phyloP scores from a whole-genome alignment of 2,113 vertebrate genomes.

The Chaenogobius annularis region DNA sequence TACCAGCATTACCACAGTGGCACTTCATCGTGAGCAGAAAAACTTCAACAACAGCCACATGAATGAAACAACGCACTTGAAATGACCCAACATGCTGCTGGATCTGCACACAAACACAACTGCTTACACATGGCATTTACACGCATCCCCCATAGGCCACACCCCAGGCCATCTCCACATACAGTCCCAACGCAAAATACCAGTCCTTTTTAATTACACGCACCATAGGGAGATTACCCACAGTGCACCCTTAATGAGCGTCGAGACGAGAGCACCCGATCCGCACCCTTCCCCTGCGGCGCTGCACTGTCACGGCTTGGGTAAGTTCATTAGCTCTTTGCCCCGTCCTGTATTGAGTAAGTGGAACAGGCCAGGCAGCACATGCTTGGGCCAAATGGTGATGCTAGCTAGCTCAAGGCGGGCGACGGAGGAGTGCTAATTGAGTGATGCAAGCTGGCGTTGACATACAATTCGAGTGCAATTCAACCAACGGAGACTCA shows the following conservation, averaged over 20 bases:
- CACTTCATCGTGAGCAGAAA: too few species aligned
- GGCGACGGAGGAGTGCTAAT: constrained; percentile 9
- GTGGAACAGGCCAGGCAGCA: constrained; percentile 14
- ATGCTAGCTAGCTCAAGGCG: constrained; percentile 1
- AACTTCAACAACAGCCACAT: too few species aligned
- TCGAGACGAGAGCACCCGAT: neutral
- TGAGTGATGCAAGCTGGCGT: constrained; percentile 14
- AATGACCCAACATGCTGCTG: neutral
- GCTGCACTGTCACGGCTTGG: constrained; percentile 5
- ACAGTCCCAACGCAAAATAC: neutral
- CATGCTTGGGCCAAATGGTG: constrained; percentile 3
- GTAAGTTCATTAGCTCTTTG: constrained; percentile 37
- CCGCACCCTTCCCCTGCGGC: constrained; percentile 8
- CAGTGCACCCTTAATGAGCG: constrained; percentile 34
- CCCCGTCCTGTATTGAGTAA: constrained; percentile 8
- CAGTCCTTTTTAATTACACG: constrained; percentile 41
- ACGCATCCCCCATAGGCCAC: neutral
- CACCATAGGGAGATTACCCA: constrained; percentile 40
- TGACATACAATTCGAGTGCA: neutral
- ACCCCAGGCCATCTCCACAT: neutral
- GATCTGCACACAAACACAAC: neutral
- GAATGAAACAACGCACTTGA: constrained; percentile 16
- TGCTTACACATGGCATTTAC: constrained; percentile 4
- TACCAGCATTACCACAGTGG: too few species aligned
- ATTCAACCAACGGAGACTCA: neutral